A percentile compares a stretch with the other conserved stretches of the same genome.
Conservation (phyloP, 2,113 vertebrate genomes). For the Fulmarus glacialis region DNA sequence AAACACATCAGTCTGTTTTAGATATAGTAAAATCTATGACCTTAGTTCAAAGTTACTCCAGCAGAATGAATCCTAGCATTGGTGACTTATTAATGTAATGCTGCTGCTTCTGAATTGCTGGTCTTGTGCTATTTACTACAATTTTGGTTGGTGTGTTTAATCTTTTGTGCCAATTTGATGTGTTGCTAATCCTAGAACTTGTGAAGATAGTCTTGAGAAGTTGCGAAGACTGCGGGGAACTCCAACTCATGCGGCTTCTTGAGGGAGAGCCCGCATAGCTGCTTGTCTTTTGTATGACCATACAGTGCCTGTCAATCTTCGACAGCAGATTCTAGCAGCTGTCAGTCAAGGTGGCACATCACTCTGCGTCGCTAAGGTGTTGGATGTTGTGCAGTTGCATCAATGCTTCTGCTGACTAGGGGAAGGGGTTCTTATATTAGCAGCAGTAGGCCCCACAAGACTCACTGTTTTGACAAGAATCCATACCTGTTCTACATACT, state of each 20-base stretch:
- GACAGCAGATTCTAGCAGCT: background rate
- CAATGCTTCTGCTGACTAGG: background rate
- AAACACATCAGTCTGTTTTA: background rate
- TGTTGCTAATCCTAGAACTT: background rate
- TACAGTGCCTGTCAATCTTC: rapidly evolving
- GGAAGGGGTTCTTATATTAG: background rate
- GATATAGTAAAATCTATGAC: background rate
- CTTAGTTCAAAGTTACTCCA: background rate
- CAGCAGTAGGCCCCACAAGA: background rate
- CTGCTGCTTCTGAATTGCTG: background rate
- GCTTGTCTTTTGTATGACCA: rapidly evolving
- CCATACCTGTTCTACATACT: background rate
- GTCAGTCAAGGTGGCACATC: background rate
- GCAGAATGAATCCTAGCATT: background rate
- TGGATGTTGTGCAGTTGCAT: background rate
- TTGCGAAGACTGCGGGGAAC: background rate
- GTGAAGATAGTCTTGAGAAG: background rate
- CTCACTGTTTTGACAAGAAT: background rate
- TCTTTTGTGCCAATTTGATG: background rate
- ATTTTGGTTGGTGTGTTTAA: background rate
- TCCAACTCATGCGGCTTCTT: background rate
- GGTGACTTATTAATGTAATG: background rate
- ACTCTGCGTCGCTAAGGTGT: background rate
- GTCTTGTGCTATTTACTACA: background rate
- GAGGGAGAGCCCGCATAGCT: background rate